phyloP scores from a whole-genome alignment of 1,140 invertebrate genomes.

The Heliconius melpomene region DNA sequence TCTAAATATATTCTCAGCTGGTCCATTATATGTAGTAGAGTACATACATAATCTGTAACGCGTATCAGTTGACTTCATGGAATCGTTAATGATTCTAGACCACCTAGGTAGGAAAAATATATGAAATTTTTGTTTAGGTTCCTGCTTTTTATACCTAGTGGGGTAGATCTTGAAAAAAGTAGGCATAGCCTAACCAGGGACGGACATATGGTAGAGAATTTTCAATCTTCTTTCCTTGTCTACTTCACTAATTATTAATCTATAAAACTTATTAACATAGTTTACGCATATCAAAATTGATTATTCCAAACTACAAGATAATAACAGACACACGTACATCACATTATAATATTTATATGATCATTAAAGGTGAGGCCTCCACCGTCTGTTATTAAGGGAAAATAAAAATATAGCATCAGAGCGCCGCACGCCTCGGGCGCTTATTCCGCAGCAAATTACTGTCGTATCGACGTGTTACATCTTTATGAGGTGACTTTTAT shows the following conservation, averaged over 20 bases:
- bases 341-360: constrained; percentile 21
- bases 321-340: not conserved
- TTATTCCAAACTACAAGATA: not conserved
- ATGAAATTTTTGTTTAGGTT: too few species aligned
- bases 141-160: too few species aligned
- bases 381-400: constrained; percentile 33
- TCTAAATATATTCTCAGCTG: not conserved
- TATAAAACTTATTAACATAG: too few species aligned
- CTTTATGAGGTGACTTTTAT: constrained; percentile 39
- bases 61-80: constrained; percentile 7
- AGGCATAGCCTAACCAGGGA: too few species aligned
- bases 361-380: constrained; percentile 28
- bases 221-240: too few species aligned
- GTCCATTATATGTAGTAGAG: not conserved
- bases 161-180: too few species aligned
- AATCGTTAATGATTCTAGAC: constrained; percentile 4
- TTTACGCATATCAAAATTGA: too few species aligned
- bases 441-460: constrained; percentile 51
- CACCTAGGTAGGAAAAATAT: not conserved
- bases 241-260: too few species aligned
- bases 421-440: constrained; percentile 39
- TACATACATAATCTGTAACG: not conserved
- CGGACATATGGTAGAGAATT: too few species aligned
- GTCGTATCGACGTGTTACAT: constrained; percentile 50
- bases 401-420: constrained; percentile 31